Evolutionary conservation across 2,888 invertebrate species (phyloP).

Genomic region (Archips crataeganus): DNA sequence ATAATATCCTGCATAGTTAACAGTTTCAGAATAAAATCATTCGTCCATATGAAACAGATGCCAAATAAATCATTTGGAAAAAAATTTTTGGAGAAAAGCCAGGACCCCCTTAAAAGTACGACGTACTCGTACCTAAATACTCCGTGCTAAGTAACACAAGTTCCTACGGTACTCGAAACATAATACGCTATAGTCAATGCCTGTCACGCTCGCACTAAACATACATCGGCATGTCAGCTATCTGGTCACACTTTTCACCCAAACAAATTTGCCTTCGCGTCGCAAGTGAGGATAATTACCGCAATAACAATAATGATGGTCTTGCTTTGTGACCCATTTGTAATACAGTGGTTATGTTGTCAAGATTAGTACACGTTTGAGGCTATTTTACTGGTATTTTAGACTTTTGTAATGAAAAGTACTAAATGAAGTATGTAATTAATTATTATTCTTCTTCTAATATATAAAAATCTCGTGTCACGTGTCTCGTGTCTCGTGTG

Average conservation of each 20-base stretch:
- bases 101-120: no score
- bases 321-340: slow-evolving; percentile 41
- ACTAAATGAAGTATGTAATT: no score
- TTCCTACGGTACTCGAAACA: background rate
- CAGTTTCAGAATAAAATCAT: no score
- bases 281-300: slow-evolving; percentile 50
- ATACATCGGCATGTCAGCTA: background rate
- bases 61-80: no score
- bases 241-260: slow-evolving; percentile 58
- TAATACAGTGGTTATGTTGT: slow-evolving; percentile 22
- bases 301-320: slow-evolving; percentile 35
- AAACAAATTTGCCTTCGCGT: slow-evolving; percentile 67
- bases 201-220: slow-evolving; percentile 3
- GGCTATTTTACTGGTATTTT: background rate
- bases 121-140: no score
- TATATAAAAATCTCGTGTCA: no score
- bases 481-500: no score
- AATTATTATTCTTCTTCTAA: no score
- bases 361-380: slow-evolving; percentile 34
- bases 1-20: no score
- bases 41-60: no score
- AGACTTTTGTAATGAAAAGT: background rate
- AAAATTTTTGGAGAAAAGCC: no score
- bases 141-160: background rate
- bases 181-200: background rate